A percentile compares a stretch with the other conserved stretches of the same genome.
Evolutionary conservation across 2,797 vertebrate genomes (phyloP).

Genomic region (Sitta carolinensis): DNA sequence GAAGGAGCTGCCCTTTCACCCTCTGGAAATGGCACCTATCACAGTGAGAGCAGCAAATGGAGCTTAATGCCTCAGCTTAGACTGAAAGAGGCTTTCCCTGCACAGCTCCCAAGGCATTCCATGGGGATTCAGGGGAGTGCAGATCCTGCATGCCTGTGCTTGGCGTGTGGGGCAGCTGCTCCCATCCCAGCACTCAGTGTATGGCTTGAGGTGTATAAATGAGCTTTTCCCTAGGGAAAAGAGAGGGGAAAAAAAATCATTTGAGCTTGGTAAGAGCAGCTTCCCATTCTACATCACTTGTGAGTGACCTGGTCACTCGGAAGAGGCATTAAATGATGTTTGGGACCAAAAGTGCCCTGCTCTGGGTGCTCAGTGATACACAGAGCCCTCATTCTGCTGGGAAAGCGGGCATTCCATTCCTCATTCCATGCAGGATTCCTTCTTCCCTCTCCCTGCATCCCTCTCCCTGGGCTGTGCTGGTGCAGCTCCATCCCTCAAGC

Average conservation of each 20-base stretch:
- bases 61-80: not conserved
- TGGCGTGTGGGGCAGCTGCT: not conserved
- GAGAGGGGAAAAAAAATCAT: fast-evolving
- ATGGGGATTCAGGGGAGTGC: fast-evolving
- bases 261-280: not conserved
- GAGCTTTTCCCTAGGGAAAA: not conserved
- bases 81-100: not conserved
- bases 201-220: fast-evolving
- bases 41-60: not conserved
- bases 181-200: fast-evolving
- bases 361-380: not conserved
- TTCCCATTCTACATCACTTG: not conserved
- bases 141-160: not conserved
- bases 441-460: not conserved
- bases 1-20: not conserved
- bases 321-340: not conserved
- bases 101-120: not conserved
- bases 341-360: not conserved
- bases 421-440: not conserved
- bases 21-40: not conserved
- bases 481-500: not conserved
- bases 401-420: not conserved
- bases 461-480: not conserved
- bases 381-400: not conserved
- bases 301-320: fast-evolving